Evolutionary conservation across 2,888 invertebrate genomes (phyloP).

Genomic region (Tromatobia lineatoria): DNA sequence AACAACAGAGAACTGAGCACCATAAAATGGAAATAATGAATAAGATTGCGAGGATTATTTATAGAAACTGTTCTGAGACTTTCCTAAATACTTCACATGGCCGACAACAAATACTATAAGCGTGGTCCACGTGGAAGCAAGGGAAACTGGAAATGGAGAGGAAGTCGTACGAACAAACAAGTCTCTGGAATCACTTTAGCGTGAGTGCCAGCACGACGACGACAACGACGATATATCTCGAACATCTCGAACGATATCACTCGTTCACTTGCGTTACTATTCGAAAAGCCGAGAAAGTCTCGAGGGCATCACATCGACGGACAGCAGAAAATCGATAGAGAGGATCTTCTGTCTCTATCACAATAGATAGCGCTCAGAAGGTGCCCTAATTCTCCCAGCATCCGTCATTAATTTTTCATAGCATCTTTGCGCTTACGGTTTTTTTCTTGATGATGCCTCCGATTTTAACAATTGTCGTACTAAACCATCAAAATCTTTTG

Average conservation of each 20-base stretch:
- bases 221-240: constrained; percentile 47
- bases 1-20: too few species aligned
- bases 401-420: not conserved
- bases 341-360: constrained; percentile 14
- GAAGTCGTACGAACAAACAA: constrained; percentile 57
- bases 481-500: not conserved
- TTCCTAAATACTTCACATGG: not conserved
- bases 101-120: constrained; percentile 6
- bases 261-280: constrained; percentile 14
- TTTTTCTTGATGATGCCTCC: not conserved
- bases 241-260: constrained; percentile 40
- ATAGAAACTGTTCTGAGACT: constrained; percentile 2
- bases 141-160: constrained; percentile 13
- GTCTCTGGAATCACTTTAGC: constrained; percentile 59
- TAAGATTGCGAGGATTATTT: not conserved
- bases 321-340: not conserved
- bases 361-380: not conserved
- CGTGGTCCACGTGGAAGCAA: not conserved
- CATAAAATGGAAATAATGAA: not conserved
- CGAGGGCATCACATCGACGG: not conserved
- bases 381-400: not conserved
- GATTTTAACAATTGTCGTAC: not conserved
- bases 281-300: constrained; percentile 39
- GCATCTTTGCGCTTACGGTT: not conserved
- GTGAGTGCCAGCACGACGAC: constrained; percentile 44